Conservation (phyloP, 1,140 invertebrate species). For the Drosophila nasuta region DNA sequence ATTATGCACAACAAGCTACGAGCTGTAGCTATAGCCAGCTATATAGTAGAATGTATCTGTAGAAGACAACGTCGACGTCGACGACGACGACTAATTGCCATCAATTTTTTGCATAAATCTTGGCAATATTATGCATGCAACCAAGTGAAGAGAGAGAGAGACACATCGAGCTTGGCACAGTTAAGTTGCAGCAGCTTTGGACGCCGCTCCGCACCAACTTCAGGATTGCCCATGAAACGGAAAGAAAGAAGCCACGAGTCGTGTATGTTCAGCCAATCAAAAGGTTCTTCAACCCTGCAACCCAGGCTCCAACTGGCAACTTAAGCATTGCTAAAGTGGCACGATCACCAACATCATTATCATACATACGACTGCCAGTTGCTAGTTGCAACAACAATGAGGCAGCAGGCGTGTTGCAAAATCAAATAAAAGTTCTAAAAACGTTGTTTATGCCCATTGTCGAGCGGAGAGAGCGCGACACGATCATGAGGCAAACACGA, state of each 20-base stretch:
- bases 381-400: slow-evolving; percentile 49
- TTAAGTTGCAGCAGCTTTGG: slow-evolving; percentile 51
- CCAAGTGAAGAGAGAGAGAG: not conserved
- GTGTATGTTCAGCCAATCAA: slow-evolving; percentile 72
- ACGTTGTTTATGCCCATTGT: slow-evolving; percentile 30
- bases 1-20: slow-evolving; percentile 66
- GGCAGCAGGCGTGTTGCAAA: slow-evolving; percentile 65
- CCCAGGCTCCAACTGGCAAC: slow-evolving; percentile 26
- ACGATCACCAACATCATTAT: slow-evolving; percentile 82
- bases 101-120: slow-evolving; percentile 83
- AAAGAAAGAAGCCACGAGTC: slow-evolving; percentile 32
- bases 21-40: slow-evolving; percentile 16
- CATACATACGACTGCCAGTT: slow-evolving; percentile 56
- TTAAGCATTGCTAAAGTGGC: slow-evolving; percentile 81
- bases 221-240: slow-evolving; percentile 76
- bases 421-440: slow-evolving; percentile 76
- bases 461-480: slow-evolving; percentile 20
- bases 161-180: slow-evolving; percentile 62
- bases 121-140: slow-evolving; percentile 78
- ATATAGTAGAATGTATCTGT: slow-evolving; percentile 4
- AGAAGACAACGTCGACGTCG: slow-evolving; percentile 52
- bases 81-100: slow-evolving; percentile 76
- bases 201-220: slow-evolving; percentile 66
- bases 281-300: slow-evolving; percentile 76
- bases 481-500: slow-evolving; percentile 72